A percentile compares a stretch with the other conserved stretches of the same genome.
Evolutionary conservation across 2,797 vertebrate genomes (phyloP).

Genomic region (Squalus acanthias): DNA sequence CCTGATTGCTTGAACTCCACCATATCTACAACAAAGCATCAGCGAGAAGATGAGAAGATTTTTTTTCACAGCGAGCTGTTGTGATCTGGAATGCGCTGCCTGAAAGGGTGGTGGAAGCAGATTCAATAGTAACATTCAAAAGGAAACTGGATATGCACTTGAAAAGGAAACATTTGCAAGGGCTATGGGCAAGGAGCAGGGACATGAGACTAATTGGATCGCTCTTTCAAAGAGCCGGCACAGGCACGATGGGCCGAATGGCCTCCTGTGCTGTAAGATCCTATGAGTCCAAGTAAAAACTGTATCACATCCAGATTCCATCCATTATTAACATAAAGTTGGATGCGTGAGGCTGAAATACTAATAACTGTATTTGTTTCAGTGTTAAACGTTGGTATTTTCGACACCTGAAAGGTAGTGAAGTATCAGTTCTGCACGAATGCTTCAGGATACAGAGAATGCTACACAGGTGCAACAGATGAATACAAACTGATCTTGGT

Average conservation of each 20-base stretch:
- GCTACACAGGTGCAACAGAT: neutral
- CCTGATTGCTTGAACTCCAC: neutral
- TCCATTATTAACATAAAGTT: neutral
- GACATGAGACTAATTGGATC: neutral
- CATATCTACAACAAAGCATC: neutral
- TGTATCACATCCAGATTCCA: neutral
- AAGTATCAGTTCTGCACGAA: neutral
- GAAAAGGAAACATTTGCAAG: neutral
- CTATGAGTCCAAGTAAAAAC: neutral
- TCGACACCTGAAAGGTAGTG: neutral
- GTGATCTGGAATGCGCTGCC: neutral
- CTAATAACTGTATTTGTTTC: neutral
- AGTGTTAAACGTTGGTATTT: neutral
- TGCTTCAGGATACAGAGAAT: neutral
- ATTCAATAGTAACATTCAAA: neutral
- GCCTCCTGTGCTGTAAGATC: neutral
- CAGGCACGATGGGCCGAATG: neutral
- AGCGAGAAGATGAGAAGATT: neutral
- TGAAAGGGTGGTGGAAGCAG: neutral
- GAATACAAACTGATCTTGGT: neutral
- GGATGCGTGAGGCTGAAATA: neutral
- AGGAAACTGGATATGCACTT: neutral
- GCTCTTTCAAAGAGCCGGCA: neutral
- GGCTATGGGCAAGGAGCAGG: neutral
- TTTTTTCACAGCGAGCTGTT: neutral